Evolutionary conservation across 2,888 invertebrate species (phyloP).

Genomic region (Xestia c-nigrum): DNA sequence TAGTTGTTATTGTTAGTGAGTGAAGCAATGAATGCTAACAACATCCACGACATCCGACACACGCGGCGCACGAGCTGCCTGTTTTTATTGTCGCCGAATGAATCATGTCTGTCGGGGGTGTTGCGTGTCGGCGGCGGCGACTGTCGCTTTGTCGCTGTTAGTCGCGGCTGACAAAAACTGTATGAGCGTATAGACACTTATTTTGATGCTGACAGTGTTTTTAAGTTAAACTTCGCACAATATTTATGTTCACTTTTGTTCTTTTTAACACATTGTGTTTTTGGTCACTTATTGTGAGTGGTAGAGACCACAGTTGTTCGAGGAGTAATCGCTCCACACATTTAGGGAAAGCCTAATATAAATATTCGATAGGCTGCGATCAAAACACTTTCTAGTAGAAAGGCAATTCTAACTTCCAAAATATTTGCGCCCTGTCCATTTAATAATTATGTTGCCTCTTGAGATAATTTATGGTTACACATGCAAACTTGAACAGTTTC

Average conservation of each 20-base stretch:
- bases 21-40: slow-evolving; percentile 35
- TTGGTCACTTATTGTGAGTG: neutral
- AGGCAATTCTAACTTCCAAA: neutral
- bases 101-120: slow-evolving; percentile 16
- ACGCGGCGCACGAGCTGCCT: slow-evolving; percentile 7
- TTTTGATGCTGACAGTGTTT: neutral
- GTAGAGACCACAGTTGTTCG: neutral
- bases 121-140: neutral
- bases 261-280: neutral
- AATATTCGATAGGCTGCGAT: neutral
- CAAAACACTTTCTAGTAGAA: neutral
- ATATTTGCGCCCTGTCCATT: neutral
- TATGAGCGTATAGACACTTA: neutral
- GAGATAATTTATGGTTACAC: too few species aligned
- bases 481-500: too few species aligned
- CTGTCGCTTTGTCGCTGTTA: neutral
- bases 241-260: neutral
- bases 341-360: neutral
- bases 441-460: neutral
- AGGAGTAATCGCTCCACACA: neutral
- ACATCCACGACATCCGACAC: slow-evolving; percentile 6
- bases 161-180: neutral
- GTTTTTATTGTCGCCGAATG: slow-evolving; percentile 24
- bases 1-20: slow-evolving; percentile 26
- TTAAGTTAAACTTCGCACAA: too few species aligned